Evolutionary conservation across 2,113 vertebrate species (phyloP).

Genomic region (Aepyceros melampus): DNA sequence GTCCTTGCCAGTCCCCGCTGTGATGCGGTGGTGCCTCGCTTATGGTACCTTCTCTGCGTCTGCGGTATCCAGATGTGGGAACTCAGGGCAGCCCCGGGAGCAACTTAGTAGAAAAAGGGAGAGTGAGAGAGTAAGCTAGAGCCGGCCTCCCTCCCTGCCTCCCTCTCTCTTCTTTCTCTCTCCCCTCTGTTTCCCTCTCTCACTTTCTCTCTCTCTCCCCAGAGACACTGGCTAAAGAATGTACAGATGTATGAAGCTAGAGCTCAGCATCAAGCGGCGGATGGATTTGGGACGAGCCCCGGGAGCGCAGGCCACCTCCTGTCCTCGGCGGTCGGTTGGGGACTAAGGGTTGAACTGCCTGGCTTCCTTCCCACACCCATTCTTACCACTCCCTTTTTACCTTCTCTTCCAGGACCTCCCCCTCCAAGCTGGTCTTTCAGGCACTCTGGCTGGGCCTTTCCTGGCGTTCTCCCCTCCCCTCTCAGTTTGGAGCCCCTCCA

Average conservation of each 20-base stretch:
- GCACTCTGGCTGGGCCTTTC: constrained; percentile 56
- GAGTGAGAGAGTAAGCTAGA: constrained; percentile 38
- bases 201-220: constrained; percentile 50
- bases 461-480: neutral
- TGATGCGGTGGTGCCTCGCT: constrained; percentile 72
- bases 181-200: neutral
- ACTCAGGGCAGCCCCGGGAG: constrained; percentile 67
- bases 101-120: constrained; percentile 48
- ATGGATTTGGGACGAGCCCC: constrained; percentile 69
- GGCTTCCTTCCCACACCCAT: constrained; percentile 76
- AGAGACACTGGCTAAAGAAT: constrained; percentile 76
- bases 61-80: constrained; percentile 80
- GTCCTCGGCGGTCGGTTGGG: constrained; percentile 70
- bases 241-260: constrained; percentile 74
- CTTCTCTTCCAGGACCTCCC: constrained; percentile 79
- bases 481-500: neutral
- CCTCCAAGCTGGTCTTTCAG: constrained; percentile 65
- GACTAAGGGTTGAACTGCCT: constrained; percentile 68
- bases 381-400: constrained; percentile 80
- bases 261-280: constrained; percentile 75
- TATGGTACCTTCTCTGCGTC: constrained; percentile 71
- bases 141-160: neutral
- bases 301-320: constrained; percentile 75
- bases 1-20: constrained; percentile 68
- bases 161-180: neutral